These are phyloP conservation scores for Agrotis puta DNA, from an alignment of 2,888 invertebrate genomes.

Conservation along the genomic window DNA sequence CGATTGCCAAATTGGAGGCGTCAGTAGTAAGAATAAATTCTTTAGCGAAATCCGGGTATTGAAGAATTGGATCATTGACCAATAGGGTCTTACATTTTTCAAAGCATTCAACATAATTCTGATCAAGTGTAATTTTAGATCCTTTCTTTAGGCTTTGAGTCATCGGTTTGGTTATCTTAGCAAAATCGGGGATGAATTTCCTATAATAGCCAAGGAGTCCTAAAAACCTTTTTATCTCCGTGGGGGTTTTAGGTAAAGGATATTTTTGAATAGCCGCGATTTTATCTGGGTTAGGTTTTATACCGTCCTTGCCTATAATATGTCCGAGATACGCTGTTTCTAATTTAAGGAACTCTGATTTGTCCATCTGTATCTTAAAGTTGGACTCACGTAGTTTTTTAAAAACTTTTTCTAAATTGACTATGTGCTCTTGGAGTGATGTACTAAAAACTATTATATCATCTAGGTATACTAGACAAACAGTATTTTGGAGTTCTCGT, in stretches of 20 bases:
- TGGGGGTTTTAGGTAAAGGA: too few relatives aligned
- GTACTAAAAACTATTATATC: too few relatives aligned
- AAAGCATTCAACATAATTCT: background rate
- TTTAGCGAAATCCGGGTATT: background rate
- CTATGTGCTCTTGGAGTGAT: too few relatives aligned
- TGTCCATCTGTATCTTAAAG: too few relatives aligned
- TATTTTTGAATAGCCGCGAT: too few relatives aligned
- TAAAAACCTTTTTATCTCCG: too few relatives aligned
- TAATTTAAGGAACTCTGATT: background rate
- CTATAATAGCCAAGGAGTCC: too few relatives aligned
- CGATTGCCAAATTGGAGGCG: slow-evolving; percentile 3
- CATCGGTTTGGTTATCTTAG: slow-evolving; percentile 4
- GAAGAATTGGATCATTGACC: slow-evolving; percentile 2
- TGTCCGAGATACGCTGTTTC: slow-evolving; percentile 1
- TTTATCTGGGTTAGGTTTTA: slow-evolving; percentile 4
- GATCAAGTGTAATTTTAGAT: background rate
- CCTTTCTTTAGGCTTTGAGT: background rate
- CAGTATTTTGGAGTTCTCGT: too few relatives aligned
- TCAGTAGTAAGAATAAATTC: background rate
- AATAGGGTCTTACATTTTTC: slow-evolving; percentile 8
- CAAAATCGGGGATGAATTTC: background rate
- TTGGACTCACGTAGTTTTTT: too few relatives aligned
- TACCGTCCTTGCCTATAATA: background rate
- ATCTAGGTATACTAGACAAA: too few relatives aligned
- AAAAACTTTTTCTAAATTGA: too few relatives aligned